phyloP scores from a whole-genome alignment of 1,140 invertebrate species.

The Ips typographus region DNA sequence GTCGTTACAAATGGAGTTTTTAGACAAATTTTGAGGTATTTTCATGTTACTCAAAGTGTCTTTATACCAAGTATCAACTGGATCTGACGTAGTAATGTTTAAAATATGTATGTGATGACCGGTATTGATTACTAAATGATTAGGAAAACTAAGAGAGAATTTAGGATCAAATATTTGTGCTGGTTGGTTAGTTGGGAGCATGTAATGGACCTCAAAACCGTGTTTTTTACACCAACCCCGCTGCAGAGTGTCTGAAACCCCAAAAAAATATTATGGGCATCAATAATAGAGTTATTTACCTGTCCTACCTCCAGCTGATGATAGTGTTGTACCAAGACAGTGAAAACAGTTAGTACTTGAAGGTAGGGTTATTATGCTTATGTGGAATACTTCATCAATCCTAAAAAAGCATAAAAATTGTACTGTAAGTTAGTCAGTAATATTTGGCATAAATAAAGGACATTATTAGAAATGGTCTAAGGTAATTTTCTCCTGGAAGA shows the following conservation, averaged over 20 bases:
- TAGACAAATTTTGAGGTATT: too few relatives aligned
- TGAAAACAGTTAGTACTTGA: conserved; percentile 47
- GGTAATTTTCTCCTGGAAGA: neutral
- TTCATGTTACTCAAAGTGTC: neutral
- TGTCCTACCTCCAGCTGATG: conserved; percentile 37
- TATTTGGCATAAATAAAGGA: conserved; percentile 27
- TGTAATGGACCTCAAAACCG: conserved; percentile 50
- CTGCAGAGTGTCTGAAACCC: neutral
- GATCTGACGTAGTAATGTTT: conserved; percentile 42
- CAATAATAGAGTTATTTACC: neutral
- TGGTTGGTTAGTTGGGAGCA: conserved; percentile 48
- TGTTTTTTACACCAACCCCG: conserved; percentile 50
- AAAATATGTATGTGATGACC: conserved; percentile 51
- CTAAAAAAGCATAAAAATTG: too few relatives aligned
- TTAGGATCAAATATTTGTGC: conserved; percentile 46
- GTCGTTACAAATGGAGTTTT: conserved; percentile 34
- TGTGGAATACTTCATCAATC: conserved; percentile 41
- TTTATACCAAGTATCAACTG: conserved; percentile 39
- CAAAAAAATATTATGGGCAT: neutral
- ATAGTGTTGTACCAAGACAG: conserved; percentile 36
- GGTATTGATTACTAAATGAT: conserved; percentile 52
- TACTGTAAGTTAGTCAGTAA: conserved; percentile 35
- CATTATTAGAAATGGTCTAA: neutral
- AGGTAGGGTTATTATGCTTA: conserved; percentile 50
- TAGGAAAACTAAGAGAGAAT: conserved; percentile 48